phyloP scores from a whole-genome alignment of 2,888 invertebrate species.

The Nebria brevicollis region DNA sequence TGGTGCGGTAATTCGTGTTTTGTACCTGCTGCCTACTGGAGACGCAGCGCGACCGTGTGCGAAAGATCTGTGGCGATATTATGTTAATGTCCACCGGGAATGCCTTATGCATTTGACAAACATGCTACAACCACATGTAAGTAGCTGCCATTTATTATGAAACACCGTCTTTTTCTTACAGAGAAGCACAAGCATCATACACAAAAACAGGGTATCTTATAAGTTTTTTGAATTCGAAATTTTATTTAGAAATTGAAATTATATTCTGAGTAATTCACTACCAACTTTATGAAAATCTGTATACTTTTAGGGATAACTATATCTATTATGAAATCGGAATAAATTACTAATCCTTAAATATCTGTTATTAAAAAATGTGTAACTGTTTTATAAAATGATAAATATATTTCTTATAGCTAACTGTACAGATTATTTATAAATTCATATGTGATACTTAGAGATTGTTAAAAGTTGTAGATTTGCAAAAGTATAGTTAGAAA shows the following conservation, averaged over 20 bases:
- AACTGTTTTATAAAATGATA: no score
- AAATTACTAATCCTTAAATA: no score
- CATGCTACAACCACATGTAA: constrained; percentile 10
- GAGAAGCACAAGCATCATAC: not conserved
- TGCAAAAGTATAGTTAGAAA: no score
- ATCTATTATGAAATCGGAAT: no score
- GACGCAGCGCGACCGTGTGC: not conserved
- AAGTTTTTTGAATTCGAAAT: not conserved
- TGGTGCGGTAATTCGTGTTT: not conserved
- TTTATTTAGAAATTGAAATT: not conserved
- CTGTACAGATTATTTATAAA: no score
- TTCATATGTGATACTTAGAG: no score
- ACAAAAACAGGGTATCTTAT: not conserved
- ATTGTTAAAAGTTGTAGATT: no score
- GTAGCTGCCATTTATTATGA: constrained; percentile 4
- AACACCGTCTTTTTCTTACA: not conserved
- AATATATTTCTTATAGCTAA: no score
- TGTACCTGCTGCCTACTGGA: not conserved
- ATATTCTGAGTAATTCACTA: not conserved
- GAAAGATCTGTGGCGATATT: constrained; percentile 12
- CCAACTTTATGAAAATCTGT: not conserved
- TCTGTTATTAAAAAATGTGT: no score
- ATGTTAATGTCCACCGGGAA: constrained; percentile 9
- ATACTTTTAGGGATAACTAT: no score
- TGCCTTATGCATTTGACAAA: constrained; percentile 16